A percentile compares a stretch with the other conserved stretches of the same genome.
Conservation (phyloP, 1,140 invertebrate species). For the Rhyacophila brunnea region DNA sequence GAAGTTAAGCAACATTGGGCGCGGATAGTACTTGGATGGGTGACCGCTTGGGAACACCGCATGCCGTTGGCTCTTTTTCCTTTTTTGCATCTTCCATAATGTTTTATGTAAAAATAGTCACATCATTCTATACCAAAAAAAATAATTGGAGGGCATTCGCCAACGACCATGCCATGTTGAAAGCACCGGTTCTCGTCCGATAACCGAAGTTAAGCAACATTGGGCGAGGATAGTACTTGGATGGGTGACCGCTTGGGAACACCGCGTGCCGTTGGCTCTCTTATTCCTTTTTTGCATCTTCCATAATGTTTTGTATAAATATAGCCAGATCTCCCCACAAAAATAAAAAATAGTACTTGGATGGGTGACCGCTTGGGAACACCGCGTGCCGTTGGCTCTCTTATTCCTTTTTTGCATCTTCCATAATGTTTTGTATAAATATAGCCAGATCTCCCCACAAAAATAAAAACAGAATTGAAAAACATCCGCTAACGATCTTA, state of each 20-base stretch:
- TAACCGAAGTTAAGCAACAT: conserved; percentile 35
- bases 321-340: no score
- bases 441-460: no score
- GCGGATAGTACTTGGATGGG: conserved; percentile 35
- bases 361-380: conserved; percentile 36
- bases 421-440: no score
- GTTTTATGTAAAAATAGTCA: no score
- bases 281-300: no score
- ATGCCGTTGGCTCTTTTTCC: conserved; percentile 34
- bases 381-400: conserved; percentile 32
- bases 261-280: conserved; percentile 32
- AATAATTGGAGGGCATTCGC: no score
- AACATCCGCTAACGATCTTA: no score
- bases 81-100: no score
- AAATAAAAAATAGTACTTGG: conserved; percentile 34
- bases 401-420: no score
- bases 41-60: conserved; percentile 35
- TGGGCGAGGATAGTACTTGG: conserved; percentile 34
- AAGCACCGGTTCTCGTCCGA: conserved; percentile 34
- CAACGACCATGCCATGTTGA: conserved; percentile 33
- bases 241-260: conserved; percentile 36
- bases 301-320: no score
- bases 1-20: conserved; percentile 36
- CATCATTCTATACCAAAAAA: no score
- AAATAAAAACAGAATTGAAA: no score